These are phyloP conservation scores for Bovichtus diacanthus DNA, from an alignment of 2,797 vertebrate genomes.

Conservation along the genomic window DNA sequence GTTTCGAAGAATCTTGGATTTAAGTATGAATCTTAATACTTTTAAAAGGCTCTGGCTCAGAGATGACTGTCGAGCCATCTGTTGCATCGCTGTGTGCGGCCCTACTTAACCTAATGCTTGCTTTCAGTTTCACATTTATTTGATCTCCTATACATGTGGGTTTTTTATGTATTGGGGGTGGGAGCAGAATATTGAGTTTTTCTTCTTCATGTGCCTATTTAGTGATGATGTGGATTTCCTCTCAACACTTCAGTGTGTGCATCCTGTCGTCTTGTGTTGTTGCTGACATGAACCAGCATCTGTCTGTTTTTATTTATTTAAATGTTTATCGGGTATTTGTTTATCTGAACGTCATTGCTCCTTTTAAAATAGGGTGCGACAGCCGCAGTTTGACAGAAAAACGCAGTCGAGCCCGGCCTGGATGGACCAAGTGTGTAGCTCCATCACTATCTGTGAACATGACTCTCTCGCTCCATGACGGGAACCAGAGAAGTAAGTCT, in stretches of 20 bases:
- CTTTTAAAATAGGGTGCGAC: too few species aligned
- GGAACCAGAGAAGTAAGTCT: too few species aligned
- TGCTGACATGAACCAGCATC: not conserved
- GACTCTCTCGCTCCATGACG: too few species aligned
- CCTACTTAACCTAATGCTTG: too few species aligned
- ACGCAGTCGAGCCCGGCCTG: not conserved
- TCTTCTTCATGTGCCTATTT: not conserved
- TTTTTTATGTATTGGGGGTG: too few species aligned
- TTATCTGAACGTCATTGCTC: too few species aligned
- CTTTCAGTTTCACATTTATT: not conserved
- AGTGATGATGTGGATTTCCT: not conserved
- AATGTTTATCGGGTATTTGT: too few species aligned
- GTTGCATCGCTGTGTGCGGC: not conserved
- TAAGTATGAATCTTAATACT: not conserved
- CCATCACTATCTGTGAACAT: too few species aligned
- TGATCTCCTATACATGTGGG: too few species aligned
- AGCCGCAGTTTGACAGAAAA: too few species aligned
- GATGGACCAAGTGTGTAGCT: not conserved
- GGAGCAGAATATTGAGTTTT: not conserved
- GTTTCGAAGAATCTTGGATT: not conserved
- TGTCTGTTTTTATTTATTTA: too few species aligned
- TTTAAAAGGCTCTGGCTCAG: not conserved
- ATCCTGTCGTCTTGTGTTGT: not conserved
- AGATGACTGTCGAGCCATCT: not conserved
- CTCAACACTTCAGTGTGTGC: not conserved